Evolutionary conservation across 2,888 invertebrate species (phyloP), one percentile per base, ranked within the genome.

Genomic region (Dasysyrphus tricinctus): DNA sequence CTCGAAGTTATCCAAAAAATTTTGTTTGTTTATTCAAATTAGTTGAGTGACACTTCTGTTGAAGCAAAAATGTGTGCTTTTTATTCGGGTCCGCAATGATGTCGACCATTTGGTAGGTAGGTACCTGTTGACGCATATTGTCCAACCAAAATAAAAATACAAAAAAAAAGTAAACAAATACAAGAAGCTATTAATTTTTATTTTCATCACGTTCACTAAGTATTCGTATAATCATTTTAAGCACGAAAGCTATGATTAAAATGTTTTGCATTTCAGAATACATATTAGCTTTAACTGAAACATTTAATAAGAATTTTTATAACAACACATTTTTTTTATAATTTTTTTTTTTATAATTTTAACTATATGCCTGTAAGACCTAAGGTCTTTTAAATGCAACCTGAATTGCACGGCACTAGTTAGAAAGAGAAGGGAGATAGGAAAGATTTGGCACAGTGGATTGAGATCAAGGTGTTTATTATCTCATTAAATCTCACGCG

Each of bases 141-240:
- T 39, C 51, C 6, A 32, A 51, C 51, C 16, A 16, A 37, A 37
- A 59, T 37, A 19, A 16, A 2, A 19, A 24, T n/a, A 54, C 24
- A 39, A 37, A 69, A 51, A 37, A 69, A 39, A n/a, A 29, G 12
- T 69, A 69, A 24, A 54, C 24, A 69, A 19, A 37, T 19, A 39
- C 19, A 51, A 69, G 47, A 69, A 69, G 67, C 16, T n/a, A 69
- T 14, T 51, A 39, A 9, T 54, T 69, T 54, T n/a, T 54, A 69
- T 54, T 54, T 69, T 42, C n/a, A 69, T 37, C 69, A 69, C 69
- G 69, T 54, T 54, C 29, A 8, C n/a, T 54, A 49, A 67, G 67
- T 32, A 57, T 0, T 47, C 39, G 16, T 39, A 39, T 54, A 69
- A 69, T 54, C n/a, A 69, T 39, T 69, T 54, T n/a, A n/a, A 69